Base-by-base conservation (phyloP, 2,888 invertebrate genomes). In the Lutraria lutraria region DNA sequence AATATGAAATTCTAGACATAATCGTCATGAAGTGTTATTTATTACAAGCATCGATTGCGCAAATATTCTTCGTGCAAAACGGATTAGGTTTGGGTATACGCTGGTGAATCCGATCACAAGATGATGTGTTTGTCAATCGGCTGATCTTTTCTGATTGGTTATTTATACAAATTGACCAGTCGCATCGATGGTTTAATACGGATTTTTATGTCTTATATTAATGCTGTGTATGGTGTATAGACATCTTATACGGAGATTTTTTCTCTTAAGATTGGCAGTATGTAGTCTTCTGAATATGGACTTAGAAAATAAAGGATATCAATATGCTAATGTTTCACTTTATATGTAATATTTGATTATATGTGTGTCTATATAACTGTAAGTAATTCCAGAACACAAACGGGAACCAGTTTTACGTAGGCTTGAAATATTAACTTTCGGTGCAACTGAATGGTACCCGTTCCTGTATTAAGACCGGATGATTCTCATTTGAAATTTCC, bases 61-160 rank as follows among this genome's bases (percentile, higher is more conserved):
- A 84, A 84, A 88, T 43, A 84, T 16, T 63, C 60, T 34, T 52
- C 83, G 83, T 83, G 81, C 83, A 88, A 88, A 84, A 86, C 83
- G 60, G 85, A 88, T 85, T 86, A 86, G 19, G 76, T 87, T 85
- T 87, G 82, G 82, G 85, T 87, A 82, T 76, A 82, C 81, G 87
- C 52, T 19, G 80, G 60, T 80, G 81, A 85, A 68, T 54, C 53
- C 79, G 87, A 89, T 87, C 81, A 81, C 72, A 63, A 76, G 84
- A 56, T 85, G 87, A 90, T 88, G 68, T 79, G 90, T 90, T 90
- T 86, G 88, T 85, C 90, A 81, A 88, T 85, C 80, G 89, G 60
- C 89, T 85, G 85, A 79, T 85, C 89, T 76, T 82, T 81, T 63
- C 19, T 82, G 84, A 87, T 87, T 82, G 76, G 85, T 87, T 89